Evolutionary conservation across 1,140 invertebrate species (phyloP).

Genomic region (Zaprionus kolodkinae): DNA sequence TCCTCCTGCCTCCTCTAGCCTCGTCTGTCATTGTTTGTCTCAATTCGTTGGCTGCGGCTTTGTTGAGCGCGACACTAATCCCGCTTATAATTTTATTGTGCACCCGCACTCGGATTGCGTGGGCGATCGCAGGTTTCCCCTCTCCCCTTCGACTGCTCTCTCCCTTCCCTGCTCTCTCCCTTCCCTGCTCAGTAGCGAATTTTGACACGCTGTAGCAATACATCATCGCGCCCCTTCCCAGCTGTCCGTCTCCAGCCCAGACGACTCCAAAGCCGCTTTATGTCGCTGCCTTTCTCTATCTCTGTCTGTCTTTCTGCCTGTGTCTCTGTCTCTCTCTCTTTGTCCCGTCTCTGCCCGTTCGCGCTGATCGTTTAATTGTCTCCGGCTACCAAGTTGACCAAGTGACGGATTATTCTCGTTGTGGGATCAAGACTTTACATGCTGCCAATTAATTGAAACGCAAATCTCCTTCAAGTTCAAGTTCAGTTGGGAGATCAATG

Average conservation of each 20-base stretch:
- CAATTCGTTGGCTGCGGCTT: conserved; percentile 53
- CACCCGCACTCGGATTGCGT: conserved; percentile 23
- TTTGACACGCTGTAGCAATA: conserved; percentile 60
- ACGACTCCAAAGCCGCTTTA: conserved; percentile 51
- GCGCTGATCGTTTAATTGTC: conserved; percentile 71
- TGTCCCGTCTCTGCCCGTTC: background rate
- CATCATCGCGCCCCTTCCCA: conserved; percentile 54
- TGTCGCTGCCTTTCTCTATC: conserved; percentile 18
- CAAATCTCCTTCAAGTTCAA: background rate
- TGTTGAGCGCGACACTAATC: conserved; percentile 72
- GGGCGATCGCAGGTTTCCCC: conserved; percentile 12
- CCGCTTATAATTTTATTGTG: conserved; percentile 80
- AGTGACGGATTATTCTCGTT: conserved; percentile 1
- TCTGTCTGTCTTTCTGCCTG: conserved; percentile 16
- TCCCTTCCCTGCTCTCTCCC: background rate
- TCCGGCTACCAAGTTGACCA: conserved; percentile 12
- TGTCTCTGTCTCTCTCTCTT: conserved; percentile 22
- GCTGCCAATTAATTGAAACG: conserved; percentile 32
- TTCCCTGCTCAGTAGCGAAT: conserved; percentile 55
- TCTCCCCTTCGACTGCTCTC: background rate
- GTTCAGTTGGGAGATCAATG: conserved; percentile 3
- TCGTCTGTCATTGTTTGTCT: conserved; percentile 76
- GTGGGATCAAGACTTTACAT: conserved; percentile 1
- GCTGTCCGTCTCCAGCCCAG: conserved; percentile 8
- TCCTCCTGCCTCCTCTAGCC: background rate